Conservation (phyloP, 2,797 vertebrate genomes). For the Amazonetta brasiliensis region DNA sequence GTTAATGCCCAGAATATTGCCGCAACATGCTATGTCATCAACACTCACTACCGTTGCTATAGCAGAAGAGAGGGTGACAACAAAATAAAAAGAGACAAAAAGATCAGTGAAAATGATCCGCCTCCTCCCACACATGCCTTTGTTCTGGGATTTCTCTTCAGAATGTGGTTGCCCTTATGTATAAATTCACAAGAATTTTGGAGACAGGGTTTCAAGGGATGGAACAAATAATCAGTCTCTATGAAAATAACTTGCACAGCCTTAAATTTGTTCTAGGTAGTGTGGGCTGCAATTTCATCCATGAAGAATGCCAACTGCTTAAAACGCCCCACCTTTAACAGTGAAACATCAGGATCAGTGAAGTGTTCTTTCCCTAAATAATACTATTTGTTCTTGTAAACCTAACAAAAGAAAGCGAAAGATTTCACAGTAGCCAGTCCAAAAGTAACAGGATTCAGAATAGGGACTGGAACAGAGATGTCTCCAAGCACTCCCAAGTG, state of each 20-base stretch:
- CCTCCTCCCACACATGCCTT: not conserved
- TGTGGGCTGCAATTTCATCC: not conserved
- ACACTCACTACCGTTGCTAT: not conserved
- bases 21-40: not conserved
- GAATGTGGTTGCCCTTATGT: not conserved
- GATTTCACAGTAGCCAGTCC: not conserved
- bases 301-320: not conserved
- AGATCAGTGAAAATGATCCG: not conserved
- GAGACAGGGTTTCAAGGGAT: not conserved
- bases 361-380: not conserved
- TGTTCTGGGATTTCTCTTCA: not conserved
- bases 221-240: not conserved
- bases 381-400: not conserved
- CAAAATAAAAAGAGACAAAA: slow-evolving; percentile 26
- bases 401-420: not conserved
- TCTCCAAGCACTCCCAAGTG: not conserved
- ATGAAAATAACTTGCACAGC: not conserved
- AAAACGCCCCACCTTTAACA: not conserved
- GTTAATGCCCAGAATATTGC: not conserved
- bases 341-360: not conserved
- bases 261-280: not conserved
- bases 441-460: not conserved
- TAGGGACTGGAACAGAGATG: not conserved
- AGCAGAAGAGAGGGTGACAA: slow-evolving; percentile 10
- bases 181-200: not conserved